Evolutionary conservation across 2,113 vertebrate genomes (phyloP).

Genomic region (Plecotus auritus): DNA sequence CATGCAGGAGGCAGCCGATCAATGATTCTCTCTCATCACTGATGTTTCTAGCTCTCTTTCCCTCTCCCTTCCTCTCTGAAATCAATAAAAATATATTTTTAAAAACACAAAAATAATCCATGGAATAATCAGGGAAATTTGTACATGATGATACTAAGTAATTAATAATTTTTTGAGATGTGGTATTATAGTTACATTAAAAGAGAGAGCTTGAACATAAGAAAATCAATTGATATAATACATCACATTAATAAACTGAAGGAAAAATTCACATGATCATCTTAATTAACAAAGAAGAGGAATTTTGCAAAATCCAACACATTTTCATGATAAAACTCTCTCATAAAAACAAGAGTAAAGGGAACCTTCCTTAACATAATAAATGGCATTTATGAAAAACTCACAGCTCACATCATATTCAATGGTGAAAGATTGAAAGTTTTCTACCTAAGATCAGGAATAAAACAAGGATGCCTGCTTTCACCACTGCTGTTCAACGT

Average conservation of each 20-base stretch:
- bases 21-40: too few relatives aligned
- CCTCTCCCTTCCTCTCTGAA: too few relatives aligned
- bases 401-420: not conserved
- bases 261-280: not conserved
- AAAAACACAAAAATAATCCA: not conserved
- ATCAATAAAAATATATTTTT: too few relatives aligned
- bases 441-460: not conserved
- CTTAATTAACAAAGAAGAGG: not conserved
- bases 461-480: not conserved
- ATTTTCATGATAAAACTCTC: not conserved
- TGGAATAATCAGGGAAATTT: not conserved
- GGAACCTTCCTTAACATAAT: not conserved
- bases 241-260: not conserved
- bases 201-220: not conserved
- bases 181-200: not conserved
- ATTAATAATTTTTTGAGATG: not conserved
- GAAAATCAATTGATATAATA: not conserved
- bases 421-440: not conserved
- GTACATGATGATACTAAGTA: not conserved
- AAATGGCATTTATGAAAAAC: not conserved
- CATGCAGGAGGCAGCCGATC: too few relatives aligned
- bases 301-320: not conserved
- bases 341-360: not conserved
- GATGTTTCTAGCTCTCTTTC: too few relatives aligned
- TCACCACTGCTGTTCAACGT: not conserved